These are phyloP conservation scores for Aphodius granarius DNA, from an alignment of 2,888 invertebrate species.

Conservation along the genomic window DNA sequence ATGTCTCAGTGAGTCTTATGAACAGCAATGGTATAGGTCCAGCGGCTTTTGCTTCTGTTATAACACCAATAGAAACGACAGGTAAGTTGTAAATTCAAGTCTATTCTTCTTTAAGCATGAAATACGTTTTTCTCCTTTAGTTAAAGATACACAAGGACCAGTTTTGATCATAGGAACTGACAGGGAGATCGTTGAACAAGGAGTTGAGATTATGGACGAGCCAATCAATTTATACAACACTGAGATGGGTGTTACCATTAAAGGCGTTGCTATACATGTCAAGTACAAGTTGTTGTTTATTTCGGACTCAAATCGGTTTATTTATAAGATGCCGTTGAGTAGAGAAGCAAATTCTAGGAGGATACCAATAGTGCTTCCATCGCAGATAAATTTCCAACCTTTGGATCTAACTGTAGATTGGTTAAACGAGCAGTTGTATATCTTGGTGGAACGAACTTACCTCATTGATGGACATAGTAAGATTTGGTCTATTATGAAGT, in stretches of 20 bases:
- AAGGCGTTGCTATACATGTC: slow-evolving; percentile 76
- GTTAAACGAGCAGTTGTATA: slow-evolving; percentile 82
- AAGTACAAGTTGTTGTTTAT: slow-evolving; percentile 73
- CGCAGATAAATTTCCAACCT: slow-evolving; percentile 65
- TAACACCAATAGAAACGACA: slow-evolving; percentile 68
- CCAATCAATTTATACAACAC: slow-evolving; percentile 67
- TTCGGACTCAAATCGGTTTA: slow-evolving; percentile 70
- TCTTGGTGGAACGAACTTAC: slow-evolving; percentile 73
- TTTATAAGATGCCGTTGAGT: slow-evolving; percentile 56
- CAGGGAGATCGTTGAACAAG: slow-evolving; percentile 68
- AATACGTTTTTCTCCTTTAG: slow-evolving; percentile 50
- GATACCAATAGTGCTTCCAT: slow-evolving; percentile 54
- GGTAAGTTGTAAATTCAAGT: slow-evolving; percentile 54
- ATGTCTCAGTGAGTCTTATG: slow-evolving; percentile 76
- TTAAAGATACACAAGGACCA: slow-evolving; percentile 68
- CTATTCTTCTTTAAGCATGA: slow-evolving; percentile 7
- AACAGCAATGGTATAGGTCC: slow-evolving; percentile 83
- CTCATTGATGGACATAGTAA: slow-evolving; percentile 33
- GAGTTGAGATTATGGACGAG: slow-evolving; percentile 67
- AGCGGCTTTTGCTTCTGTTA: slow-evolving; percentile 62
- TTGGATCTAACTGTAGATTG: slow-evolving; percentile 82
- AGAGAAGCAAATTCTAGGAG: slow-evolving; percentile 48
- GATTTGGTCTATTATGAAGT: slow-evolving; percentile 75
- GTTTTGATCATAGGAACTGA: slow-evolving; percentile 71
- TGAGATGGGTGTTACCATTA: slow-evolving; percentile 54